Evolutionary conservation across 2,797 vertebrate species (phyloP).

Genomic region (Chanos chanos): DNA sequence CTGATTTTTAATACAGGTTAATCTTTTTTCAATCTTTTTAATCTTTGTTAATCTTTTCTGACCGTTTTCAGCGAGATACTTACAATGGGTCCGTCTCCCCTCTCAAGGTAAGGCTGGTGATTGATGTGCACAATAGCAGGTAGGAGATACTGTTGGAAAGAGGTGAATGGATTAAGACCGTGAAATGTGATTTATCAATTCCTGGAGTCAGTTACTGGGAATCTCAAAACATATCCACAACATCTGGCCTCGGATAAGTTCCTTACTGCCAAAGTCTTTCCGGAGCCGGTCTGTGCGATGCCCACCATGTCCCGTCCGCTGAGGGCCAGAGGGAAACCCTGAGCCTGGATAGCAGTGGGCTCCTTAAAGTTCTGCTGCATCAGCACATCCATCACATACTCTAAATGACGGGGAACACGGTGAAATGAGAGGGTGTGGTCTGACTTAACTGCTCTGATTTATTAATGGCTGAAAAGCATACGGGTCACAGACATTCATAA

Average conservation of each 20-base stretch:
- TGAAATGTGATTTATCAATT: background rate
- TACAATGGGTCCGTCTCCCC: conserved; percentile 97
- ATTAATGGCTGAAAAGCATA: background rate
- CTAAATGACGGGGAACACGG: conserved; percentile 58
- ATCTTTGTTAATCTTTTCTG: too few species aligned
- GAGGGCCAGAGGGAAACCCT: conserved; percentile 92
- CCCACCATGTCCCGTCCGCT: conserved; percentile 96
- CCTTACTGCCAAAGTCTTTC: conserved; percentile 92
- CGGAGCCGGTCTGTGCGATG: conserved; percentile 96
- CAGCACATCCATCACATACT: conserved; percentile 93
- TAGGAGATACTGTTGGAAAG: conserved; percentile 81
- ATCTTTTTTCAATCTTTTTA: too few species aligned
- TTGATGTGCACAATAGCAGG: conserved; percentile 98
- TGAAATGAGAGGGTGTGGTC: background rate
- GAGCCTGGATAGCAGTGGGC: conserved; percentile 94
- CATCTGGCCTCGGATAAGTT: background rate
- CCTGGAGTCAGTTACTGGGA: too few species aligned
- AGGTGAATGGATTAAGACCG: background rate
- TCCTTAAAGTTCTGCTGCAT: conserved; percentile 93
- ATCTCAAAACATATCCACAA: background rate
- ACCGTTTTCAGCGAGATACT: too few species aligned
- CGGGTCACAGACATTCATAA: background rate
- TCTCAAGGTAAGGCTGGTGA: conserved; percentile 95
- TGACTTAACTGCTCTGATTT: background rate
- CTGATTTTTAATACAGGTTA: too few species aligned